Conservation (phyloP, 2,113 vertebrate genomes). For the Hassar affinis region DNA sequence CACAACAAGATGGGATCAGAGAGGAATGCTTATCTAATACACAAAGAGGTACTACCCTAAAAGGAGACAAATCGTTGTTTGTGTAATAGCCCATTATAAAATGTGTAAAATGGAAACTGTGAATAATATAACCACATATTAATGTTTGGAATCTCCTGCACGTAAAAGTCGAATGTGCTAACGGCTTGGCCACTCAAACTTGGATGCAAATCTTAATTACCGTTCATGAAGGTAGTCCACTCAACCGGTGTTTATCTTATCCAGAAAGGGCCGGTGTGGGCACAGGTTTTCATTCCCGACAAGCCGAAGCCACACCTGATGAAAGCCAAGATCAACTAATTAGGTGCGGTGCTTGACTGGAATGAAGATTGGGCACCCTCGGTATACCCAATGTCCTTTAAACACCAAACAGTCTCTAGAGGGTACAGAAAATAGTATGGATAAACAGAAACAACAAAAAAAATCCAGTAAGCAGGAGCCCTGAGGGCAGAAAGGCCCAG, state of each 20-base stretch:
- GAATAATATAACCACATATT: constrained; percentile 29
- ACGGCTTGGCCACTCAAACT: neutral
- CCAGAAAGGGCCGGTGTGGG: neutral
- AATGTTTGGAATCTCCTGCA: neutral
- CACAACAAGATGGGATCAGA: neutral
- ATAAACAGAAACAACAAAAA: neutral
- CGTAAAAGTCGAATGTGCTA: neutral
- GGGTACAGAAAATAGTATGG: neutral
- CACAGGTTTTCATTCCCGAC: neutral
- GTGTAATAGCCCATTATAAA: constrained; percentile 20
- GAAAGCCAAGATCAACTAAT: neutral
- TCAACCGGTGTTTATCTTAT: neutral
- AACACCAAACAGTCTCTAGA: neutral
- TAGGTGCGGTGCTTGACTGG: neutral
- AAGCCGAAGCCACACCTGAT: neutral
- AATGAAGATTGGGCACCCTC: neutral
- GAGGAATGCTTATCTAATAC: neutral
- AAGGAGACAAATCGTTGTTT: neutral
- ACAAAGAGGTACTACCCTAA: neutral
- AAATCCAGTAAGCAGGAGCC: neutral
- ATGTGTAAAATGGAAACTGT: constrained; percentile 1
- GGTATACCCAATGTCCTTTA: neutral
- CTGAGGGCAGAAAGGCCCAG: neutral
- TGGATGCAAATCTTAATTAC: neutral
- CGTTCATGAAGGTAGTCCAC: neutral